phyloP scores from a whole-genome alignment of 2,888 invertebrate species.

The Deroplatys truncata region DNA sequence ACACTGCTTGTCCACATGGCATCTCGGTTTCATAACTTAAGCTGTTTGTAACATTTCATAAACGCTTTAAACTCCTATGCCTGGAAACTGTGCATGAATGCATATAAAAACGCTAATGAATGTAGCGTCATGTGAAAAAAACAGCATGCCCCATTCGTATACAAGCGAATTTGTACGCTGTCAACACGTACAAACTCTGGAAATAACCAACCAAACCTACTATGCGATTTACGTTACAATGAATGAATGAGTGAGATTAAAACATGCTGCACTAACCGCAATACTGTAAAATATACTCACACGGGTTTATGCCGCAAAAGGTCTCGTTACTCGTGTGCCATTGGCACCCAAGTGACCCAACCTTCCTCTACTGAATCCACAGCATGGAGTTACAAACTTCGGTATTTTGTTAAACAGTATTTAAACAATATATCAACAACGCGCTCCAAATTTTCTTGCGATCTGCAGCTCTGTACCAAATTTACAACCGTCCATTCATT shows the following conservation, averaged over 20 bases:
- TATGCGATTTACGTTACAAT: background rate
- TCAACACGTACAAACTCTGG: background rate
- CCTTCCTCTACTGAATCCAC: conserved; percentile 11
- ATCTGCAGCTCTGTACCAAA: background rate
- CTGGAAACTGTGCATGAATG: too few species aligned
- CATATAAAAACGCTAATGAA: too few species aligned
- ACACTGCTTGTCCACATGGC: too few species aligned
- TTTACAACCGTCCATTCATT: background rate
- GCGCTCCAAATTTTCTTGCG: background rate
- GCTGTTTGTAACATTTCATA: too few species aligned
- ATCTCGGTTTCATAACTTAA: too few species aligned
- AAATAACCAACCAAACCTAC: background rate
- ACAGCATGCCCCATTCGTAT: background rate
- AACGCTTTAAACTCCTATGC: too few species aligned
- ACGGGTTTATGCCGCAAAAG: background rate
- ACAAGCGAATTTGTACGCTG: background rate
- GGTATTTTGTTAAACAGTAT: background rate
- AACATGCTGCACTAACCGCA: background rate
- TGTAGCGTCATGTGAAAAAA: background rate
- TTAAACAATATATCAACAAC: background rate
- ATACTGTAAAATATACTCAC: background rate
- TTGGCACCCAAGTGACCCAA: conserved; percentile 1
- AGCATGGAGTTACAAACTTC: background rate
- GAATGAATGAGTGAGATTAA: background rate
- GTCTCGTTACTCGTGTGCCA: background rate